Evolutionary conservation across 2,888 invertebrate genomes (phyloP).

Genomic region (Protodeltote pygarga): DNA sequence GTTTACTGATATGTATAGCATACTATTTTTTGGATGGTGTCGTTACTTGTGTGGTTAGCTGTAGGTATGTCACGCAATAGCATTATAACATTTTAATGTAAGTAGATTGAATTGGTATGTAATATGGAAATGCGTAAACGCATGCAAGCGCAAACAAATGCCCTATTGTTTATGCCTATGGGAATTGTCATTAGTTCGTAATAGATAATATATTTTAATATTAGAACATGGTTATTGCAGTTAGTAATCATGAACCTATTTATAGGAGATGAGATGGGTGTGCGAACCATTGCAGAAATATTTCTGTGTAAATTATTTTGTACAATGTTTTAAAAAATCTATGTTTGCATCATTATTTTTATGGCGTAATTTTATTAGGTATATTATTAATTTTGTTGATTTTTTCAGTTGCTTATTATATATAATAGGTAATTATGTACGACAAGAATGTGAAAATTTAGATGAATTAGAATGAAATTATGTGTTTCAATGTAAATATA

Average conservation of each 20-base stretch:
- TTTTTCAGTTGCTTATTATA: slow-evolving; percentile 80
- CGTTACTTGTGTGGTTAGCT: slow-evolving; percentile 35
- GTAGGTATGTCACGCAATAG: slow-evolving; percentile 31
- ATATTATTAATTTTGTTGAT: slow-evolving; percentile 73
- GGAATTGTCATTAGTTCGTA: slow-evolving; percentile 60
- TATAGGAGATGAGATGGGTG: slow-evolving; percentile 56
- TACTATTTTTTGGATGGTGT: slow-evolving; percentile 33
- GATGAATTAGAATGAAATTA: slow-evolving; percentile 78
- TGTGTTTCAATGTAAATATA: slow-evolving; percentile 86
- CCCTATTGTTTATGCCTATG: slow-evolving; percentile 50
- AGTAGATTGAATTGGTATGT: slow-evolving; percentile 37
- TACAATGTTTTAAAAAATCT: slow-evolving; percentile 73
- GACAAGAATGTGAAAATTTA: slow-evolving; percentile 75
- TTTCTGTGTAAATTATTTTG: slow-evolving; percentile 80
- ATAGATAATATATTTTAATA: slow-evolving; percentile 57
- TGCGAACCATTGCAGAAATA: slow-evolving; percentile 54
- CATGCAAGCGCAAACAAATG: slow-evolving; percentile 46
- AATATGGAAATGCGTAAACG: slow-evolving; percentile 47
- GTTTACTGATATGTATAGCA: slow-evolving; percentile 26
- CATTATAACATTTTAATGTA: slow-evolving; percentile 42
- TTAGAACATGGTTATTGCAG: slow-evolving; percentile 67
- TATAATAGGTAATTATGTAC: slow-evolving; percentile 66
- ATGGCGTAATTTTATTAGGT: slow-evolving; percentile 57
- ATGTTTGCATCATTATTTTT: slow-evolving; percentile 76
- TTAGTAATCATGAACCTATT: slow-evolving; percentile 64